Conservation (phyloP, 2,113 vertebrate genomes). For the Lasiurus cinereus region DNA sequence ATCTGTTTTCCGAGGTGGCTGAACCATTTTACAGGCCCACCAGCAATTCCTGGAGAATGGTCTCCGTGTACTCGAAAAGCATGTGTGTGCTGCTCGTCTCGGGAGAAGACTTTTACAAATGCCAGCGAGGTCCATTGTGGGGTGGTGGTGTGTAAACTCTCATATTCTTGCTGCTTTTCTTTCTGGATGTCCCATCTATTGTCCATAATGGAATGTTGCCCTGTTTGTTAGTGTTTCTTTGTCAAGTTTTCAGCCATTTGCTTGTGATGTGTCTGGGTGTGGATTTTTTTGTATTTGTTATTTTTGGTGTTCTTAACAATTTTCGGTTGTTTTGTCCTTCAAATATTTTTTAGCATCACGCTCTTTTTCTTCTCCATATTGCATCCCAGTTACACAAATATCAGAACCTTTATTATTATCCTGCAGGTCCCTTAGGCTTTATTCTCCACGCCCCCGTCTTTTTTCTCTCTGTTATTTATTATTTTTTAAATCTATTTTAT, state of each 20-base stretch:
- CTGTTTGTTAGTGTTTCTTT: slow-evolving; percentile 52
- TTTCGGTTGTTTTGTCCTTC: slow-evolving; percentile 58
- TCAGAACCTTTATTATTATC: slow-evolving; percentile 55
- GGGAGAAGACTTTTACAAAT: slow-evolving; percentile 51
- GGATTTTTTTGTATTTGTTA: slow-evolving; percentile 60
- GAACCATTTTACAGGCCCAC: slow-evolving; percentile 32
- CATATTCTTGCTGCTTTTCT: slow-evolving; percentile 55
- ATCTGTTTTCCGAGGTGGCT: slow-evolving; percentile 20
- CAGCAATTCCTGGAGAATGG: neutral
- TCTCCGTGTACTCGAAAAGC: slow-evolving; percentile 25
- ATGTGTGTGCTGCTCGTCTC: neutral
- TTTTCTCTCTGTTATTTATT: slow-evolving; percentile 28
- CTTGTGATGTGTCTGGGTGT: slow-evolving; percentile 21
- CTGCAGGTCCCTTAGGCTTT: neutral
- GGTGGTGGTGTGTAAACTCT: slow-evolving; percentile 9
- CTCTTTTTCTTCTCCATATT: slow-evolving; percentile 41
- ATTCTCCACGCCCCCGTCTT: neutral
- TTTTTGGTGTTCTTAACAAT: slow-evolving; percentile 18
- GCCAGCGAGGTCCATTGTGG: neutral
- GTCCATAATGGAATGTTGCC: neutral
- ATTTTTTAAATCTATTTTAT: too few relatives aligned
- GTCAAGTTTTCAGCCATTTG: slow-evolving; percentile 49
- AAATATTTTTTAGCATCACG: slow-evolving; percentile 42
- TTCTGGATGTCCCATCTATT: neutral
- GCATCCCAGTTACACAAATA: slow-evolving; percentile 13